Percentiles rank a stretch among this genome's conserved stretches.
These are phyloP conservation scores for Zaprionus capensis DNA, from an alignment of 1,140 invertebrate genomes.

Conservation along the genomic window DNA sequence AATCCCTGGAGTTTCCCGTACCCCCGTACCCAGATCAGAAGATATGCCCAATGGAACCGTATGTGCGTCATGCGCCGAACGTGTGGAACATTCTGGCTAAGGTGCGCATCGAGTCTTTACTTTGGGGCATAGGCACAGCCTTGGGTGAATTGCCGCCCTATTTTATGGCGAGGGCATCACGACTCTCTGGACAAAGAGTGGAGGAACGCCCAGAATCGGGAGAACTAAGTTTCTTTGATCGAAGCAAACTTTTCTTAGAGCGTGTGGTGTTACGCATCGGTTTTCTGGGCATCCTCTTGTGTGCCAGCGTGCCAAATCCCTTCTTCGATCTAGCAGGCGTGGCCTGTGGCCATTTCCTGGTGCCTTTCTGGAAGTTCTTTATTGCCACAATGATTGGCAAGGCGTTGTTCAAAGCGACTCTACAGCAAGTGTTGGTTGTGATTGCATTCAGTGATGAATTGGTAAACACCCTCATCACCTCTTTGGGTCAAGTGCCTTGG, in stretches of 20 bases:
- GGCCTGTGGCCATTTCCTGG: constrained; percentile 99
- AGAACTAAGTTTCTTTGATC: constrained; percentile 85
- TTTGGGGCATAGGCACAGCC: constrained; percentile 99
- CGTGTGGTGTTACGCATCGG: constrained; percentile 96
- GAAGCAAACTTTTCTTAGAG: constrained; percentile 94
- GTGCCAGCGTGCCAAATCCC: constrained; percentile 99
- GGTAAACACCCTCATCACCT: constrained; percentile 90
- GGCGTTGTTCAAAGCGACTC: constrained; percentile 99
- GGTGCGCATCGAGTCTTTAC: constrained; percentile 95
- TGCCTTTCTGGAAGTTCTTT: constrained; percentile 99
- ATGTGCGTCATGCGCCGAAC: constrained; percentile 86
- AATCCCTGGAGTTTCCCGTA: constrained; percentile 95
- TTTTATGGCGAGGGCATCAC: constrained; percentile 97
- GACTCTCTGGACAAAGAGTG: constrained; percentile 89
- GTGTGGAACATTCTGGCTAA: constrained; percentile 97
- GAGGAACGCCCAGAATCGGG: constrained; percentile 90
- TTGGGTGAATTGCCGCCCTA: constrained; percentile 97
- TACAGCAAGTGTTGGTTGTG: constrained; percentile 99
- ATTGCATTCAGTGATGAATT: constrained; percentile 97
- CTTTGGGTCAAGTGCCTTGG: constrained; percentile 90
- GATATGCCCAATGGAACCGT: constrained; percentile 89
- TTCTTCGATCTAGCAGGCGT: constrained; percentile 99
- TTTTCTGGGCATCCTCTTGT: constrained; percentile 98
- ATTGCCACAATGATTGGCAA: constrained; percentile 99
- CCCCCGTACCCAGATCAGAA: constrained; percentile 95